A percentile compares a stretch with the other conserved stretches of the same genome.
Evolutionary conservation across 2,113 vertebrate species (phyloP).

Genomic region (Scatophagus argus): DNA sequence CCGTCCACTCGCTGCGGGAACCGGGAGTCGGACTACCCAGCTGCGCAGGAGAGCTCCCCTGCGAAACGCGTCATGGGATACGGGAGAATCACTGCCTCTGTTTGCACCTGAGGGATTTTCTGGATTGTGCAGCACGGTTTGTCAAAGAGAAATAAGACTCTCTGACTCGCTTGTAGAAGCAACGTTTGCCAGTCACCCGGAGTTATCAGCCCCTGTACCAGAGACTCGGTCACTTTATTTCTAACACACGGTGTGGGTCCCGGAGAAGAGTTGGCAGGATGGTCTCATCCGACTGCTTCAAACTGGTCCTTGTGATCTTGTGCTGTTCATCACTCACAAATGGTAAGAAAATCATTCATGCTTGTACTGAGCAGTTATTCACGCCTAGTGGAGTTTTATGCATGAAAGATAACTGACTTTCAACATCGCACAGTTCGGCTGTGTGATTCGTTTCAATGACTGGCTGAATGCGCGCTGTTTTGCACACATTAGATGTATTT

Average conservation of each 20-base stretch:
- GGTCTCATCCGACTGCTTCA: conserved; percentile 58
- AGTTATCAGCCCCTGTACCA: background rate
- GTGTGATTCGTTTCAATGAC: conserved; percentile 15
- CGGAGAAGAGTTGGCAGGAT: conserved; percentile 66
- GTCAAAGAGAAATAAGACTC: background rate
- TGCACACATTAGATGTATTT: background rate
- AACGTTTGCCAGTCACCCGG: conserved; percentile 11
- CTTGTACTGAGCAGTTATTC: background rate
- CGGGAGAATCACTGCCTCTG: conserved; percentile 27
- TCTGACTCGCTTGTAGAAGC: background rate
- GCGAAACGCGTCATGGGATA: conserved; percentile 61
- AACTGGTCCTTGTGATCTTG: conserved; percentile 61
- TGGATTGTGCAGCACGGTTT: conserved; percentile 25
- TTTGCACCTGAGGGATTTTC: conserved; percentile 44
- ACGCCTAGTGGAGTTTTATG: background rate
- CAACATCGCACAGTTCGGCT: background rate
- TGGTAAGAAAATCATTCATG: conserved; percentile 74
- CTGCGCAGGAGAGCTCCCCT: conserved; percentile 62
- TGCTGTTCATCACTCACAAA: conserved; percentile 51
- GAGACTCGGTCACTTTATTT: conserved; percentile 26
- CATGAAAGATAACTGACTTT: background rate
- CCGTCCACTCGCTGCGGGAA: conserved; percentile 47
- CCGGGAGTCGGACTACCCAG: conserved; percentile 40
- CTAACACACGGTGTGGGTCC: conserved; percentile 31
- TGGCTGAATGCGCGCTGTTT: background rate